A percentile compares a stretch with the other conserved stretches of the same genome.
phyloP scores from a whole-genome alignment of 2,113 vertebrate genomes.

The Entomyzon cyanotis region DNA sequence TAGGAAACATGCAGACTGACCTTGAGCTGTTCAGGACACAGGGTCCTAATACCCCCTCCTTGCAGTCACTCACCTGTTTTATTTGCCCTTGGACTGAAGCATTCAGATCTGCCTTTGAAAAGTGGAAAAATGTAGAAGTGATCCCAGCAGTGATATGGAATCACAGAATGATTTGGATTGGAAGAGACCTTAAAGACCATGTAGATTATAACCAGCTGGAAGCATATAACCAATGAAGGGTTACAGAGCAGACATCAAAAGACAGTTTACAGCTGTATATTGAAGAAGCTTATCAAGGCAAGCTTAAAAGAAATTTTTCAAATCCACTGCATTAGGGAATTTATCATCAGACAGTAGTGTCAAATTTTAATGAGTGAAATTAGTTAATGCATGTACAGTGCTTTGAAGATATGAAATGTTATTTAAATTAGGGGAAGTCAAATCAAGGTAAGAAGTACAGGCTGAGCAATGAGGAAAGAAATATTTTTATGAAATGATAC shows the following conservation, averaged over 20 bases:
- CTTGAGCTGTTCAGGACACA: neutral
- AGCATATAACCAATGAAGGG: neutral
- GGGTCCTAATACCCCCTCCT: accelerated
- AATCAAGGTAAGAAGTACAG: neutral
- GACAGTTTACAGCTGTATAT: neutral
- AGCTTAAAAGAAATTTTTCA: neutral
- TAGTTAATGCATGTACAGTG: neutral
- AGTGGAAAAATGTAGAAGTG: neutral
- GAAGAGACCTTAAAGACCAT: neutral
- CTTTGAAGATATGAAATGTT: slow-evolving; percentile 26
- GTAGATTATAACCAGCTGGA: neutral
- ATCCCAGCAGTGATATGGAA: neutral
- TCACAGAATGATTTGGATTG: neutral
- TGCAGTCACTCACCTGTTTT: neutral
- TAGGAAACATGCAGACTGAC: neutral
- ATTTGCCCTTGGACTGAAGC: neutral
- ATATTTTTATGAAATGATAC: neutral
- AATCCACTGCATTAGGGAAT: neutral
- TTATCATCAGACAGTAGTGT: slow-evolving; percentile 10
- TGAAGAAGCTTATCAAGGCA: neutral
- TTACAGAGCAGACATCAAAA: neutral
- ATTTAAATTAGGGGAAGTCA: neutral
- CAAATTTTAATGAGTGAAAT: slow-evolving; percentile 42
- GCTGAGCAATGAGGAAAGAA: neutral
- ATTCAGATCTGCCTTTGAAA: neutral